A percentile compares a stretch with the other conserved stretches of the same genome.
Evolutionary conservation across 2,888 invertebrate species (phyloP).

Genomic region (Synanthedon tipuliformis): DNA sequence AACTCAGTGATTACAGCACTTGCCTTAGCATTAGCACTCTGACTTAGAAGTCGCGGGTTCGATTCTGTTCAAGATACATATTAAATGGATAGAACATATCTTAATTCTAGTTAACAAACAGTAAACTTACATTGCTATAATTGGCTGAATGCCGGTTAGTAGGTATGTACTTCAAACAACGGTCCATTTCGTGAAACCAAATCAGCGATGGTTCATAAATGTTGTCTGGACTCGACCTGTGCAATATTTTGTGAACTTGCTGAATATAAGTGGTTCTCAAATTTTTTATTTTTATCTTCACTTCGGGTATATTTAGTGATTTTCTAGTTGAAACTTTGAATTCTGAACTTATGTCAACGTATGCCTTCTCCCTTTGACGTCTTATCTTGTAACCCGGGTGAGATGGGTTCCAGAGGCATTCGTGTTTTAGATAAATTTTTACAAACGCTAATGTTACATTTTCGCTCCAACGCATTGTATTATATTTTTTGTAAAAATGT

Average conservation of each 20-base stretch:
- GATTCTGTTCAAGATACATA: no score
- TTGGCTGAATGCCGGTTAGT: constrained; percentile 27
- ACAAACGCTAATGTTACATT: constrained; percentile 56
- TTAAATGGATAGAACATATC: no score
- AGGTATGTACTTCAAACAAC: constrained; percentile 42
- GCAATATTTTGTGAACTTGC: constrained; percentile 55
- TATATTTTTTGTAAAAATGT: no score
- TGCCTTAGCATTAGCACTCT: no score
- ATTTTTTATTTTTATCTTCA: constrained; percentile 61
- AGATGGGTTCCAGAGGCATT: constrained; percentile 60
- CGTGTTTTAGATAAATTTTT: constrained; percentile 57
- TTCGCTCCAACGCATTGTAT: constrained; percentile 56
- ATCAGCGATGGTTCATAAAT: constrained; percentile 47
- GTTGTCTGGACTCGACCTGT: constrained; percentile 41
- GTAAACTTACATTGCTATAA: constrained; percentile 17
- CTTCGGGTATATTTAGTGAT: constrained; percentile 37
- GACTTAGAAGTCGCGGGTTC: no score
- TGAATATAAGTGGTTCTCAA: constrained; percentile 59
- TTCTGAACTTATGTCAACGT: constrained; percentile 32
- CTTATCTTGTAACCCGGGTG: constrained; percentile 49
- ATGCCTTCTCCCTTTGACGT: constrained; percentile 44
- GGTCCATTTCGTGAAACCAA: constrained; percentile 59
- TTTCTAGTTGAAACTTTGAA: constrained; percentile 39
- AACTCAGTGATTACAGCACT: no score
- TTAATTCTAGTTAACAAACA: no score